phyloP scores from a whole-genome alignment of 2,113 vertebrate species.

The Glaucidium brasilianum region DNA sequence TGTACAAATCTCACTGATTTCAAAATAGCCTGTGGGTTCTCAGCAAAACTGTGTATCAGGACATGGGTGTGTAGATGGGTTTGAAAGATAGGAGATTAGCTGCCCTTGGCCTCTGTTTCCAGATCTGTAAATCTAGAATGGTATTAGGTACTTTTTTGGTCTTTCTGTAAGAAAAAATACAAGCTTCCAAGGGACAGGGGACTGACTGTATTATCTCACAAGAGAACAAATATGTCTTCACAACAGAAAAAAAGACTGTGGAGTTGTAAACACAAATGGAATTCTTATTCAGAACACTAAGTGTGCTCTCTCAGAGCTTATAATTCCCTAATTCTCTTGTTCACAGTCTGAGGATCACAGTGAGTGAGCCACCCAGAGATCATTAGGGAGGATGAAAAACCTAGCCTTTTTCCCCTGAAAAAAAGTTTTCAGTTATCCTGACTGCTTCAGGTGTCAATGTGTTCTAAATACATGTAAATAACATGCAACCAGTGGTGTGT shows the following conservation, averaged over 20 bases:
- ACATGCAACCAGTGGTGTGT: not conserved
- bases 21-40: not conserved
- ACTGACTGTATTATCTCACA: not conserved
- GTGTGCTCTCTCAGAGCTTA: rapidly evolving
- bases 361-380: not conserved
- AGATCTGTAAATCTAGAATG: not conserved
- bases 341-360: not conserved
- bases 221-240: not conserved
- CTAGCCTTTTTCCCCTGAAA: not conserved
- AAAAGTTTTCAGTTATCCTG: not conserved
- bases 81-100: not conserved
- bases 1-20: not conserved
- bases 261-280: not conserved
- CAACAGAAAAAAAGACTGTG: not conserved
- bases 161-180: not conserved
- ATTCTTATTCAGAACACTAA: not conserved
- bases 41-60: not conserved
- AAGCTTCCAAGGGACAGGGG: not conserved
- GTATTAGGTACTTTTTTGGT: not conserved
- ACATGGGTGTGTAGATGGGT: not conserved
- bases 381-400: not conserved
- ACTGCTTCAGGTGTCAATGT: not conserved
- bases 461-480: not conserved
- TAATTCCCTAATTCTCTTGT: not conserved
- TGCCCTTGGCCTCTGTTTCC: not conserved